phyloP scores from a whole-genome alignment of 2,888 invertebrate genomes.

The Plagodis pulveraria region DNA sequence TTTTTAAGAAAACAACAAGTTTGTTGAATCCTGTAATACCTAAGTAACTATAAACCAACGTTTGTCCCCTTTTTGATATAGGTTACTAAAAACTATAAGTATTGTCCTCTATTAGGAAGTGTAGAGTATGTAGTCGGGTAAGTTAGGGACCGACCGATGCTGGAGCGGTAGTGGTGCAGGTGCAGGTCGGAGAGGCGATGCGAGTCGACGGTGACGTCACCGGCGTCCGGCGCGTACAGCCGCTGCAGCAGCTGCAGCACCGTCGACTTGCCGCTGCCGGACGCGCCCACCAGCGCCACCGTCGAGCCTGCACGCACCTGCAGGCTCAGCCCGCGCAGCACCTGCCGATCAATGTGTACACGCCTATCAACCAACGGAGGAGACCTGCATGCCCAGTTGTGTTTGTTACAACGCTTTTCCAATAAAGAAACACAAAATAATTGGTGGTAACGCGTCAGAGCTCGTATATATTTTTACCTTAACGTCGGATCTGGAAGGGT shows the following conservation, averaged over 20 bases:
- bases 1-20: too few relatives aligned
- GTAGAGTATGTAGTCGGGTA: too few relatives aligned
- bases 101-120: too few relatives aligned
- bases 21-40: too few relatives aligned
- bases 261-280: constrained; percentile 94
- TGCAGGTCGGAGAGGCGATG: constrained; percentile 87
- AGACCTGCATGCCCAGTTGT: too few relatives aligned
- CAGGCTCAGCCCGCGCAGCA: constrained; percentile 88
- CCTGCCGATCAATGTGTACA: constrained; percentile 59
- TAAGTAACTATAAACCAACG: too few relatives aligned
- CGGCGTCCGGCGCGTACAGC: constrained; percentile 88
- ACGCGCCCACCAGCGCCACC: constrained; percentile 89
- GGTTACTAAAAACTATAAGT: too few relatives aligned
- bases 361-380: too few relatives aligned
- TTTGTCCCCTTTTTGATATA: too few relatives aligned
- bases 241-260: constrained; percentile 90
- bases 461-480: constrained; percentile 68
- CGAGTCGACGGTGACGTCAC: constrained; percentile 86
- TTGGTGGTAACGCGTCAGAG: too few relatives aligned
- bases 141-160: constrained; percentile 58
- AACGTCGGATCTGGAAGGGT: constrained; percentile 91
- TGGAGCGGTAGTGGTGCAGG: constrained; percentile 69
- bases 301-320: constrained; percentile 87
- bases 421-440: too few relatives aligned
- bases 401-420: too few relatives aligned